Base-by-base conservation (phyloP, 2,888 invertebrate species). In the Syrphus vitripennis region DNA sequence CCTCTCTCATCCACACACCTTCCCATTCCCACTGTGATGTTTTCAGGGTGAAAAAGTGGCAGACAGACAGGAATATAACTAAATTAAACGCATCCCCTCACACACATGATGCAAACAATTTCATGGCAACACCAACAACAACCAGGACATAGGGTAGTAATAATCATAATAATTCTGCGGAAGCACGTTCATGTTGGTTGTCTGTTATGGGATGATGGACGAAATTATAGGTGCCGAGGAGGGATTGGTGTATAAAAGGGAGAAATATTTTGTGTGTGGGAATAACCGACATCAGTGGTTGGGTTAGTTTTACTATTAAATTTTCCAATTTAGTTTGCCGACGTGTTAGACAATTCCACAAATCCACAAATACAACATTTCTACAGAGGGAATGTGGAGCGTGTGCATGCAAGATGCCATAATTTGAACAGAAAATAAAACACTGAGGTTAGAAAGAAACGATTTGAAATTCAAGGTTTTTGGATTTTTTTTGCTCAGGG, bases 21-120 rank as follows among this genome's bases (percentile, higher is more conserved):
- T 16, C 42, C 16, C 9, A n/a, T 6, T 50, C 24, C 6, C n/a
- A n/a, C n/a, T n/a, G n/a, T 50, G 50, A 50, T 24, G 48, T n/a
- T 24, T 14, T 55, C 48, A 45, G 50, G 59, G 57, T n/a, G 40
- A 72, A 45, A 37, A 29, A 26, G 16, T 63, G 55, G 26, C 69
- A 79, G 26, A 71, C 76, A 76, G 65, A 67, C 76, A 76, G 65
- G 67, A 34, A 63, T 59, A 86, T 86, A 86, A 86, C 86, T 82
- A 82, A 86, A 86, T 86, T 86, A 86, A 82, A 86, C 86, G 86
- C 86, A 86, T 82, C 78, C 86, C n/a, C n/a, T n/a, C n/a, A n/a
- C n/a, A 70, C 59, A 78, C 72, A 86, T 69, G 82, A 82, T 77
- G 82, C 86, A 86, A 82, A 86, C 86, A 86, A 86, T 82, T 86